Percentiles rank a stretch among this genome's conserved stretches.
Evolutionary conservation across 2,888 invertebrate genomes (phyloP).

Genomic region (Helicoverpa assulta): DNA sequence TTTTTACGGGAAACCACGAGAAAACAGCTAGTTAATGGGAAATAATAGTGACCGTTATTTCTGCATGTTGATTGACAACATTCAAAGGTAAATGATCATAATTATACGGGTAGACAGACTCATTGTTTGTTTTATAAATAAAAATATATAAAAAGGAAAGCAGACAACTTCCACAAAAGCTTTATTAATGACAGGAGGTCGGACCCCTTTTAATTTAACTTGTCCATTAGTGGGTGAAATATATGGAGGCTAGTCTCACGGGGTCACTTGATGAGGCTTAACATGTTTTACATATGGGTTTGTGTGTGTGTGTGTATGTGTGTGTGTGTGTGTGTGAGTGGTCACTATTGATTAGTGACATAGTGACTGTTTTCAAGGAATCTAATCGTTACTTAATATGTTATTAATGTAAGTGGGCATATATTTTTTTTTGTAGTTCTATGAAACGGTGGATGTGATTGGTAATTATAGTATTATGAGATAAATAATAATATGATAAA

Average conservation of each 20-base stretch:
- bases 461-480: no score
- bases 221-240: conserved; percentile 42
- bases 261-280: conserved; percentile 24
- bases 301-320: conserved; percentile 5
- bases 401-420: no score
- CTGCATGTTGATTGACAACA: conserved; percentile 18
- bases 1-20: no score
- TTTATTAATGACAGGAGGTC: conserved; percentile 32
- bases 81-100: conserved; percentile 7
- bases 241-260: conserved; percentile 34
- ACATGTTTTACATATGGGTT: conserved; percentile 22
- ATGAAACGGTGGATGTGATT: no score
- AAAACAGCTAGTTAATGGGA: no score
- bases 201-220: conserved; percentile 51
- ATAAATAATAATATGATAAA: no score
- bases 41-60: background rate
- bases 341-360: no score
- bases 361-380: no score
- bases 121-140: conserved; percentile 16
- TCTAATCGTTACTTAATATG: no score
- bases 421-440: no score
- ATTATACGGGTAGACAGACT: background rate
- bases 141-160: background rate
- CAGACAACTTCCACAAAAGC: conserved; percentile 26
- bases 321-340: no score